Percentiles rank a stretch among this genome's conserved stretches.
Conservation (phyloP, 2,797 vertebrate species). For the Chaunax sp. region DNA sequence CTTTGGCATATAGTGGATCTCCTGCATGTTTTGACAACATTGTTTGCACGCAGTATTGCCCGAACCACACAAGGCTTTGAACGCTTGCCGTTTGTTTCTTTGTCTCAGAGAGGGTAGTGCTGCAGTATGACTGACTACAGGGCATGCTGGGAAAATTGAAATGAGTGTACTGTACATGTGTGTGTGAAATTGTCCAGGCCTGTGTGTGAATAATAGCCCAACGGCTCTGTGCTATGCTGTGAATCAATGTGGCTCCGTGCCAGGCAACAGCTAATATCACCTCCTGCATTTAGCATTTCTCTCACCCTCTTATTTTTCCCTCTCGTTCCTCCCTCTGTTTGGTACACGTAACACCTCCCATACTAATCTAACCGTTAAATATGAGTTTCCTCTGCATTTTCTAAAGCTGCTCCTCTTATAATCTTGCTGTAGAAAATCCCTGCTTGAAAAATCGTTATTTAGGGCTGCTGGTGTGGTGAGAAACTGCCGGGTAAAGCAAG, state of each 20-base stretch:
- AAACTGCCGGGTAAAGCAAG: not conserved
- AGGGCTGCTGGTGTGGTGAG: conserved; percentile 8
- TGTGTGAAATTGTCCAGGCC: conserved; percentile 54
- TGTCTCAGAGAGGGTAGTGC: conserved; percentile 52
- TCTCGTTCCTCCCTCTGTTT: conserved; percentile 16
- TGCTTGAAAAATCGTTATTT: not conserved
- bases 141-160: conserved; percentile 56
- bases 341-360: not conserved
- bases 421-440: not conserved
- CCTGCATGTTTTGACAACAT: conserved; percentile 18
- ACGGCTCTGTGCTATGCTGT: conserved; percentile 52
- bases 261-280: conserved; percentile 54
- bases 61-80: conserved; percentile 42
- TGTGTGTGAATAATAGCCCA: conserved; percentile 59
- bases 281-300: conserved; percentile 54
- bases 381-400: not conserved
- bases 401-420: not conserved
- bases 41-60: conserved; percentile 3
- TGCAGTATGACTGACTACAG: conserved; percentile 57
- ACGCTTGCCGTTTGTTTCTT: conserved; percentile 20
- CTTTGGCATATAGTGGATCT: conserved; percentile 24
- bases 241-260: conserved; percentile 70
- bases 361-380: conserved; percentile 22
- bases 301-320: conserved; percentile 69
- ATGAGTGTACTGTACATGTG: conserved; percentile 17